Evolutionary conservation across 2,797 vertebrate species (phyloP).

Genomic region (Cyclura pinguis): DNA sequence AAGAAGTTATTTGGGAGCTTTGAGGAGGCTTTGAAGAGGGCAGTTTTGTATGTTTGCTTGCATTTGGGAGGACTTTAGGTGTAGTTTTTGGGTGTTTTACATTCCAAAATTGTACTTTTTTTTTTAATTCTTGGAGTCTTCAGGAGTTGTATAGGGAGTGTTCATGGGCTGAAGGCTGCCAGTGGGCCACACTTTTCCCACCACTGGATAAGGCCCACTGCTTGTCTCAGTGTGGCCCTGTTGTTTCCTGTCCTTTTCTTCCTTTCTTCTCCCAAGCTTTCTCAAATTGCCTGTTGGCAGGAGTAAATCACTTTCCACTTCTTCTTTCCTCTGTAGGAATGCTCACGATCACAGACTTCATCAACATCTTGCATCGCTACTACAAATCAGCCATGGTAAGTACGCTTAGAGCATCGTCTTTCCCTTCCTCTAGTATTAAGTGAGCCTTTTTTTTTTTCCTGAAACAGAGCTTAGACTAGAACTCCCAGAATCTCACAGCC

Average conservation of each 20-base stretch:
- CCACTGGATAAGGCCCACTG: neutral
- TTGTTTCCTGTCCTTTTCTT: neutral
- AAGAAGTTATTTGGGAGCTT: too few species aligned
- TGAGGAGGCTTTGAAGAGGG: too few species aligned
- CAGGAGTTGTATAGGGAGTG: too few species aligned
- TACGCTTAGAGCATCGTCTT: neutral
- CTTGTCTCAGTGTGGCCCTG: neutral
- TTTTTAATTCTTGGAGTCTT: too few species aligned
- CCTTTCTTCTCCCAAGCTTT: neutral
- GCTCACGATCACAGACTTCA: slow-evolving; percentile 99
- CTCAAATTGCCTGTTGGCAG: fast-evolving
- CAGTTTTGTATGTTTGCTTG: too few species aligned
- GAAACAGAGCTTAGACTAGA: too few species aligned
- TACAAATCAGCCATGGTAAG: slow-evolving; percentile 98
- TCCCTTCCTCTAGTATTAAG: neutral
- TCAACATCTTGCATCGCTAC: slow-evolving; percentile 97
- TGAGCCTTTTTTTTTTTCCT: neutral
- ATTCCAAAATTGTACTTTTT: too few species aligned
- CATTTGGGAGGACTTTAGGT: too few species aligned
- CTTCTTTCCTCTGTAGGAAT: slow-evolving; percentile 83
- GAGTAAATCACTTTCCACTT: neutral
- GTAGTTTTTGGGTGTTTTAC: too few species aligned
- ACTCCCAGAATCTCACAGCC: too few species aligned
- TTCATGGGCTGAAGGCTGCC: too few species aligned
- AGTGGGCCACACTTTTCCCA: too few species aligned